A percentile compares a stretch with the other conserved stretches of the same genome.
phyloP scores from a whole-genome alignment of 2,888 invertebrate species.

The Rhimphoctona megacephalus region DNA sequence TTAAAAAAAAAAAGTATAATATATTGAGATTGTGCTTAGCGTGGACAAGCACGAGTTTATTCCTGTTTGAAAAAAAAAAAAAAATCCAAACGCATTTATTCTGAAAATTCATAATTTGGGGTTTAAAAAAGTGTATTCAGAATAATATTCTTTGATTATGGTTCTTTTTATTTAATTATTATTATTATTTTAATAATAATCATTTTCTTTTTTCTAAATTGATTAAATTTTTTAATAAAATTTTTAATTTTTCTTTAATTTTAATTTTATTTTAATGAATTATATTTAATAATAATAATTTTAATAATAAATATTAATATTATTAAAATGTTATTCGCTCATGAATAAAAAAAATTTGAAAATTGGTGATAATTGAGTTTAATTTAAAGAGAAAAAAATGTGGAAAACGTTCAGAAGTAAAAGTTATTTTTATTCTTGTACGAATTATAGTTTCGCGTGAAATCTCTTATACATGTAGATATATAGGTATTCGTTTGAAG shows the following conservation, averaged over 20 bases:
- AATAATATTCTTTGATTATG: not conserved
- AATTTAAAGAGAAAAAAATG: not conserved
- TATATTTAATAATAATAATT: no score
- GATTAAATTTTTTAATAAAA: no score
- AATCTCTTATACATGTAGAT: not conserved
- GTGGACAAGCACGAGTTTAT: not conserved
- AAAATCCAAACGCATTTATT: not conserved
- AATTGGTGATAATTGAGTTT: not conserved
- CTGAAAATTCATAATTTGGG: not conserved
- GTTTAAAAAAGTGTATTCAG: not conserved
- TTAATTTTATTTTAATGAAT: no score
- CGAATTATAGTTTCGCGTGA: not conserved
- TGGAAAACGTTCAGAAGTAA: not conserved
- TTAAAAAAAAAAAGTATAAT: no score
- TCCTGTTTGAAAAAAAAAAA: not conserved
- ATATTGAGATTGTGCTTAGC: no score
- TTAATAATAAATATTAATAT: no score
- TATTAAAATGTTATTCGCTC: not conserved
- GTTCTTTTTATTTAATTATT: no score
- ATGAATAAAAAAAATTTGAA: not conserved
- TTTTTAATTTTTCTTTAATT: no score
- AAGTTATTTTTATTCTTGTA: not conserved
- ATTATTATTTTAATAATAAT: no score
- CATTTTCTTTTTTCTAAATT: no score
- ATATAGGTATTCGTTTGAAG: constrained; percentile 14